phyloP scores from a whole-genome alignment of 2,113 vertebrate species.

The Hucho hucho region DNA sequence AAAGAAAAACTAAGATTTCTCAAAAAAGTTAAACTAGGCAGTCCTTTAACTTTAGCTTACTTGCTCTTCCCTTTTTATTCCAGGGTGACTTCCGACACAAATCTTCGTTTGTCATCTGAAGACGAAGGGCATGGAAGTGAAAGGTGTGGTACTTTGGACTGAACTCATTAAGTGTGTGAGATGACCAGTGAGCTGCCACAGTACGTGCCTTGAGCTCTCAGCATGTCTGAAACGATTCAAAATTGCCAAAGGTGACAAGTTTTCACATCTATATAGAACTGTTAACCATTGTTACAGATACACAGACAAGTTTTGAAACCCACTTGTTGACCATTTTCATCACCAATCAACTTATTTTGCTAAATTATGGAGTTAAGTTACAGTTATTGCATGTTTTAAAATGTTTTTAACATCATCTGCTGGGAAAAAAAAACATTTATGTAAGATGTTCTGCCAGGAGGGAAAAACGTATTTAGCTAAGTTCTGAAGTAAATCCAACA shows the following conservation, averaged over 20 bases:
- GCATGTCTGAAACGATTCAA: constrained; percentile 43
- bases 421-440: constrained; percentile 10
- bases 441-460: not conserved
- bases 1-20: not conserved
- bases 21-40: not conserved
- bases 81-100: constrained; percentile 98
- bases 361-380: constrained; percentile 43
- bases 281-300: not conserved
- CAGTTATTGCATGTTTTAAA: constrained; percentile 53
- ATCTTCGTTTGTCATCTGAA: constrained; percentile 96
- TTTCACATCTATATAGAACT: constrained; percentile 42
- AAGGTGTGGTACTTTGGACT: constrained; percentile 67
- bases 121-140: constrained; percentile 33
- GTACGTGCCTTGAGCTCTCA: constrained; percentile 45
- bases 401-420: constrained; percentile 10
- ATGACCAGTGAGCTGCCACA: constrained; percentile 50
- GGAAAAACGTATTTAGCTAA: constrained; percentile 2
- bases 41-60: not conserved
- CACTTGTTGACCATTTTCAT: constrained; percentile 14
- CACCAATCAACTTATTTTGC: constrained; percentile 39
- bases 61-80: constrained; percentile 23
- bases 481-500: constrained; percentile 29
- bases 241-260: constrained; percentile 74
- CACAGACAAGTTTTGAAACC: constrained; percentile 31
- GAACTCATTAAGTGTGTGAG: constrained; percentile 48